These are phyloP conservation scores for Microlaimidae sp. DNA, from an alignment of 2,888 invertebrate species.

Conservation along the genomic window DNA sequence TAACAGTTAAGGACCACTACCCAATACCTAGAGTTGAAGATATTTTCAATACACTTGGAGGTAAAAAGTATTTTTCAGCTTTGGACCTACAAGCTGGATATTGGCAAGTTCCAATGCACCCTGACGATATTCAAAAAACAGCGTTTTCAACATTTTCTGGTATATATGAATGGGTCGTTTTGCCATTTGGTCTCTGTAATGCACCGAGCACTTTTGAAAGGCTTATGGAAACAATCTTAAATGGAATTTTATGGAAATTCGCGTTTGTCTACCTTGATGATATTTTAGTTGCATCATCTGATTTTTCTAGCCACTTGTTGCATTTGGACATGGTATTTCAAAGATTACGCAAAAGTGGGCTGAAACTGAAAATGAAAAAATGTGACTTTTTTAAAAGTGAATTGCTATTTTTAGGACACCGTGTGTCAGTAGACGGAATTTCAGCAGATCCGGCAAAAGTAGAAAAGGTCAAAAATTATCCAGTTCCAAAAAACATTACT, in stretches of 20 bases:
- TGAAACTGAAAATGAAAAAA: background rate
- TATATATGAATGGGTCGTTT: conserved; percentile 21
- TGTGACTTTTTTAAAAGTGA: background rate
- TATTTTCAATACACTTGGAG: conserved; percentile 10
- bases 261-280: conserved; percentile 16
- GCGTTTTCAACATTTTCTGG: conserved; percentile 19
- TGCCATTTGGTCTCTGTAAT: conserved; percentile 24
- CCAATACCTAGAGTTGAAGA: conserved; percentile 15
- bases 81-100: conserved; percentile 18
- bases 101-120: conserved; percentile 17
- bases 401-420: background rate
- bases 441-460: background rate
- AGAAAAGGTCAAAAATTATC: background rate
- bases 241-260: background rate
- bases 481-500: background rate
- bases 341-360: background rate
- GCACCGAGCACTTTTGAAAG: conserved; percentile 21
- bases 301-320: conserved; percentile 13
- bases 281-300: conserved; percentile 9
- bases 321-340: conserved; percentile 16
- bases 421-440: background rate
- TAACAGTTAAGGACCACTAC: conserved; percentile 14
- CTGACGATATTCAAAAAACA: conserved; percentile 17
- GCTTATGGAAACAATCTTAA: conserved; percentile 17
- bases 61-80: conserved; percentile 12